A percentile compares a stretch with the other conserved stretches of the same genome.
Evolutionary conservation across 2,797 vertebrate species (phyloP).

Genomic region (Anguilla obscura): DNA sequence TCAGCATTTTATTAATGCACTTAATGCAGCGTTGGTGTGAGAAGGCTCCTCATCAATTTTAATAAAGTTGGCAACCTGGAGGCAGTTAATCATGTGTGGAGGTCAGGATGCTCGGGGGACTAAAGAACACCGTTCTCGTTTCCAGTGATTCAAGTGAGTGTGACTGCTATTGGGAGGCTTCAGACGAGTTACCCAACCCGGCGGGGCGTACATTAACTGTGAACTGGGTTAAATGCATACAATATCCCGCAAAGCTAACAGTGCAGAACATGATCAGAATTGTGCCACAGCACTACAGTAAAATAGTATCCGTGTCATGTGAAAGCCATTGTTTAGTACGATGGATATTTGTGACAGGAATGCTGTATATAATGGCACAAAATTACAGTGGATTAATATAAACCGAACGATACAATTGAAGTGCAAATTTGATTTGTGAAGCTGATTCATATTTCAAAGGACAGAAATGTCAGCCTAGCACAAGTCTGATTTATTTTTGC

Average conservation of each 20-base stretch:
- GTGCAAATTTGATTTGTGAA: not conserved
- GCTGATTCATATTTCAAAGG: not conserved
- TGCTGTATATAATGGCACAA: not conserved
- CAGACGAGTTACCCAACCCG: not conserved
- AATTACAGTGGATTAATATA: not conserved
- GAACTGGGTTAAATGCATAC: not conserved
- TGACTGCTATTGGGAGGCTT: not conserved
- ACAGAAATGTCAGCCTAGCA: not conserved
- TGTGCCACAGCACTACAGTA: not conserved
- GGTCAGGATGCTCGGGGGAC: not conserved
- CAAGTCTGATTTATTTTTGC: not conserved
- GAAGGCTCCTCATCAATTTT: not conserved
- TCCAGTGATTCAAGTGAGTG: not conserved
- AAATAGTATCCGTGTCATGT: not conserved
- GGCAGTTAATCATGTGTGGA: not conserved
- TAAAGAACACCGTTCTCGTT: too few relatives aligned
- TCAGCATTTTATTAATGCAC: conserved; percentile 1
- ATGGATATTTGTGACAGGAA: not conserved
- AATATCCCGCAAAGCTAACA: not conserved
- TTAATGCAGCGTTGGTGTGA: not conserved
- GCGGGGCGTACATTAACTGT: not conserved
- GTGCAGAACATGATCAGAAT: not conserved
- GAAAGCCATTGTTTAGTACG: not conserved
- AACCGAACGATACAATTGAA: not conserved
- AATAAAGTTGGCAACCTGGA: not conserved